Base-by-base conservation (phyloP, 2,888 invertebrate genomes). In the Aelia acuminata region DNA sequence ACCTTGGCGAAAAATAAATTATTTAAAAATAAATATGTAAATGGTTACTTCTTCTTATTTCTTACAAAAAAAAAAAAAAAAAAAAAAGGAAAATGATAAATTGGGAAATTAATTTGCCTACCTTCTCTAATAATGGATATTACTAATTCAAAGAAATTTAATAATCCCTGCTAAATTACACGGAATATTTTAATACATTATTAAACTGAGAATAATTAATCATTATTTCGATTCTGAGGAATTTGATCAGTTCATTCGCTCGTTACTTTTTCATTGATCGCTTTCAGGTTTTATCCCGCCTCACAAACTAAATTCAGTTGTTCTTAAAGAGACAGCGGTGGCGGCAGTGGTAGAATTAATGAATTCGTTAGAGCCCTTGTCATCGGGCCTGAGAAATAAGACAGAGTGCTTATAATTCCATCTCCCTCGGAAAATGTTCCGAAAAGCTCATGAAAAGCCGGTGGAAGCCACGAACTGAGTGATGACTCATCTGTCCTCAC, bases 401-500 rank as follows among this genome's bases (percentile, higher is more conserved):
- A 70, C 35, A 2, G 20, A 80, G 22, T 80, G 43, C 10, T 39
- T 80, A n/a, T 80, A n/a, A 39, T 47, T 80, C 43, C 80, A 80
- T 80, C 80, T 43, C n/a, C 18, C 39, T 13, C 80, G 43, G 80
- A 80, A 80, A 80, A 47, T 80, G n/a, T 47, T n/a, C n/a, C 3
- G 80, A 43, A n/a, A n/a, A n/a, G 80, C 43, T 80, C 43, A 47
- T 80, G 80, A 80, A 80, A 80, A 80, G 80, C 39, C 18, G 1
- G 43, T n/a, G n/a, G 11, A 43, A 43, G n/a, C 43, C 63, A 35
- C 63, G 1, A 35, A 35, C 63, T 15, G 31, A 70, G 31, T 80
- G 80, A 80, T 80, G 80, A n/a, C 15, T 80, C 80, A 13, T 80
- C 80, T n/a, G 39, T 80, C 43, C n/a, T 43, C 22, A n/a, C 80